Evolutionary conservation across 2,797 vertebrate genomes (phyloP), one percentile per base, ranked within the genome.

Genomic region (Corythornis leucogaster): DNA sequence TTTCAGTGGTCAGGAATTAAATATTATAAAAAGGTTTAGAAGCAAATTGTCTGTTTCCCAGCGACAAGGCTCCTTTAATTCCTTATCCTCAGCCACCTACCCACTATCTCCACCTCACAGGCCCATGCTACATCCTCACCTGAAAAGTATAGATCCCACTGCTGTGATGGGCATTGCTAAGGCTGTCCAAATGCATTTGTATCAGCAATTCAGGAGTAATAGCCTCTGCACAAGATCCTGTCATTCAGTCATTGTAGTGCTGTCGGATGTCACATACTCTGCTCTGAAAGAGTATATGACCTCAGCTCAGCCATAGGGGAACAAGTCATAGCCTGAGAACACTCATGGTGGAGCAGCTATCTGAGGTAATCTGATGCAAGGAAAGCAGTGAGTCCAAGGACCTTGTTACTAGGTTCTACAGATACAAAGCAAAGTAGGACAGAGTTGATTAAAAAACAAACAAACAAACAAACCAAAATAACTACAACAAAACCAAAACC

Each of bases 101-200:
- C 9, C 16, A 22, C 38, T 63, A 24, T 51, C n/a, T 83, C 54
- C 9, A 42, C 12, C 28, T 40, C 43, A 43, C 19, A 68, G 48
- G 24, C 9, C 6, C 28, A 4, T 38, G 35, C 15, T 21, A 50
- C 24, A 13, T 20, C 10, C 74, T 91, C 51, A 35, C 14, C 45
- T 70, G 45, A 42, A 42, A 73, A 80, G 14, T 14, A 19, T 28
- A 70, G 40, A 24, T 62, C 38, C 22, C 26, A 2, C 28, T 70
- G 42, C n/a, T 46, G 4, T 18, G 46, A 31, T 22, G 46, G 55
- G 30, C 87, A 5, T 11, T 33, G 48, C 66, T n/a, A 24, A 31
- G 12, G 38, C 35, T 77, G 24, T 15, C 15, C 0, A 0, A 46
- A 50, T 5, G 20, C 43, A 15, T 2, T 0, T 16, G 1, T 53